phyloP scores from a whole-genome alignment of 1,140 invertebrate genomes.

The Probaryconus sp. region DNA sequence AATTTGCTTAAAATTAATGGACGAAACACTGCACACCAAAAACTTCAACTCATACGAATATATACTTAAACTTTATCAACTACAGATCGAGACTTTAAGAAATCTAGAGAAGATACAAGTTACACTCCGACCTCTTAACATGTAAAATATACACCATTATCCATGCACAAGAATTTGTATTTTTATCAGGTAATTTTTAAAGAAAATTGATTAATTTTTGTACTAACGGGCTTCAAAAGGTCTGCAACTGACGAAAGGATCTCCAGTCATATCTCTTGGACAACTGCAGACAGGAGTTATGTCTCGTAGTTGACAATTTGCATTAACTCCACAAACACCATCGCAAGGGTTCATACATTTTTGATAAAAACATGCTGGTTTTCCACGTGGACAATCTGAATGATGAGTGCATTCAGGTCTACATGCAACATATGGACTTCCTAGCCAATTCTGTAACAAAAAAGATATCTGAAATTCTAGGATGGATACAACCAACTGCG shows the following conservation, averaged over 20 bases:
- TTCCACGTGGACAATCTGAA: constrained; percentile 85
- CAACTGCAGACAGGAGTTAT: constrained; percentile 91
- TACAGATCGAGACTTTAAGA: too few species aligned
- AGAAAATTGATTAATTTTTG: constrained; percentile 3
- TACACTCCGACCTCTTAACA: too few species aligned
- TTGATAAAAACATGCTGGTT: constrained; percentile 89
- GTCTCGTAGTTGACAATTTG: constrained; percentile 86
- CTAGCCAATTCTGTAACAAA: constrained; percentile 82
- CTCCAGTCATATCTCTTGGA: constrained; percentile 90
- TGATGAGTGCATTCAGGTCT: constrained; percentile 86
- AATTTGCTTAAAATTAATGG: too few species aligned
- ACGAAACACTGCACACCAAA: too few species aligned
- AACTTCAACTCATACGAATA: too few species aligned
- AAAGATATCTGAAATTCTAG: not conserved
- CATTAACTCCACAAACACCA: constrained; percentile 88
- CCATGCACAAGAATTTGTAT: too few species aligned
- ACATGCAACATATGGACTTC: constrained; percentile 85
- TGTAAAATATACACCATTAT: too few species aligned
- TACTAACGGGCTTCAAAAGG: constrained; percentile 86
- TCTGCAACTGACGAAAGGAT: constrained; percentile 89
- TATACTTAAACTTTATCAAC: too few species aligned
- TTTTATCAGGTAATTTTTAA: not conserved
- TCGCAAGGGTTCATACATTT: constrained; percentile 89
- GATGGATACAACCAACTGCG: too few species aligned
- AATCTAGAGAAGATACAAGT: too few species aligned